phyloP scores from a whole-genome alignment of 2,113 vertebrate genomes.

The Pluvialis apricaria region DNA sequence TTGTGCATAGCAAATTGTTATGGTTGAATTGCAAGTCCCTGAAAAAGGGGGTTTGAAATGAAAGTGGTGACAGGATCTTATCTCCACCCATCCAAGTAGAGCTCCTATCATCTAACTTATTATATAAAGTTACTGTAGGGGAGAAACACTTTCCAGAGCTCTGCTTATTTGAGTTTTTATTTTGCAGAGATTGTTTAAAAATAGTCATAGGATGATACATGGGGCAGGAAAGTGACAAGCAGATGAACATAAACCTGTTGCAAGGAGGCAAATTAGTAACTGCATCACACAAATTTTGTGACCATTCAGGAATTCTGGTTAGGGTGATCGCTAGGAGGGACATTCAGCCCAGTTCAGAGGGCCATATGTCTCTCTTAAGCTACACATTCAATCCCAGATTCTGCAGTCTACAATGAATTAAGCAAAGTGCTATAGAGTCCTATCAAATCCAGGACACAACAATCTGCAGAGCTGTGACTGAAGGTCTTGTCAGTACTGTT shows the following conservation, averaged over 20 bases:
- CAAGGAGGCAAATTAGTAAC: not conserved
- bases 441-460: not conserved
- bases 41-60: constrained; percentile 33
- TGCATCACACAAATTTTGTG: not conserved
- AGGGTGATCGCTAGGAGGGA: not conserved
- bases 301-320: not conserved
- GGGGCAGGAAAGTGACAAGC: not conserved
- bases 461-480: not conserved
- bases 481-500: not conserved
- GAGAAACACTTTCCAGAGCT: not conserved
- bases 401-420: not conserved
- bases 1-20: not conserved
- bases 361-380: not conserved
- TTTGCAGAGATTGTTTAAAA: constrained; percentile 16
- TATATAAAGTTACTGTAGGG: constrained; percentile 22
- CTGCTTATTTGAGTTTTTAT: constrained; percentile 22
- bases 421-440: accelerated
- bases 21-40: constrained; percentile 16
- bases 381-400: not conserved
- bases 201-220: not conserved
- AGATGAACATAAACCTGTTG: not conserved
- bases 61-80: constrained; percentile 55
- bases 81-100: constrained; percentile 12
- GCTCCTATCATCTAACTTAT: constrained; percentile 37
- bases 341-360: not conserved